phyloP scores from a whole-genome alignment of 2,113 vertebrate species.

The Alaudala cheleensis region DNA sequence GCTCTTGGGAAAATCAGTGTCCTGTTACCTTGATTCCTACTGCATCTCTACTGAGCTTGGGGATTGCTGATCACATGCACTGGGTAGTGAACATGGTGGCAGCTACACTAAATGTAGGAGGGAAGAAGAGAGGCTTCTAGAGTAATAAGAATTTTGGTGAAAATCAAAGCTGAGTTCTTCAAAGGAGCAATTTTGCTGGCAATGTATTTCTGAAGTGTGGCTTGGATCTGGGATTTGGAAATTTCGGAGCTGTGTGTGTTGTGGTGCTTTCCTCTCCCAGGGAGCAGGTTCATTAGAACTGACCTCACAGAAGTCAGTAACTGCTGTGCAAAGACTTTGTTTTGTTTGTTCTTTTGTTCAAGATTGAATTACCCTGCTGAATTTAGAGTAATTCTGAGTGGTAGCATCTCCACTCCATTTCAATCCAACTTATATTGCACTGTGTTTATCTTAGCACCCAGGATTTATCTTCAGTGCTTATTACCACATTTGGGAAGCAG shows the following conservation, averaged over 20 bases:
- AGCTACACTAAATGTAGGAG: not conserved
- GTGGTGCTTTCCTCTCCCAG: not conserved
- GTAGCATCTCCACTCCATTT: not conserved
- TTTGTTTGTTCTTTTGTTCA: not conserved
- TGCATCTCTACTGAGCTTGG: not conserved
- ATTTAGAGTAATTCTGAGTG: not conserved
- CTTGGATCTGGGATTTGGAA: not conserved
- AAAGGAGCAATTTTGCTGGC: not conserved
- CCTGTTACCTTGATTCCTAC: not conserved
- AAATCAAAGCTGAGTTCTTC: not conserved
- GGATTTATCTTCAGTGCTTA: not conserved
- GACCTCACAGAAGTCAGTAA: not conserved
- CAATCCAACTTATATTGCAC: not conserved
- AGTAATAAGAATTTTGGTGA: not conserved
- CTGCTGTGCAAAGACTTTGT: not conserved
- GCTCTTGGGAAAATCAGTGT: not conserved
- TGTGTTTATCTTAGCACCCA: not conserved
- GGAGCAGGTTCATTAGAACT: not conserved
- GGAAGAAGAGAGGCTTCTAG: not conserved
- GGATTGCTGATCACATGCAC: not conserved
- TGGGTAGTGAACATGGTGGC: not conserved
- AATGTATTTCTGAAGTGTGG: not conserved
- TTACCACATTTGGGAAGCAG: not conserved
- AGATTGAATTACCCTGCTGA: not conserved
- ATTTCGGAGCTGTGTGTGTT: not conserved